Conservation (phyloP, 2,888 invertebrate genomes). For the Eupithecia centaureata region DNA sequence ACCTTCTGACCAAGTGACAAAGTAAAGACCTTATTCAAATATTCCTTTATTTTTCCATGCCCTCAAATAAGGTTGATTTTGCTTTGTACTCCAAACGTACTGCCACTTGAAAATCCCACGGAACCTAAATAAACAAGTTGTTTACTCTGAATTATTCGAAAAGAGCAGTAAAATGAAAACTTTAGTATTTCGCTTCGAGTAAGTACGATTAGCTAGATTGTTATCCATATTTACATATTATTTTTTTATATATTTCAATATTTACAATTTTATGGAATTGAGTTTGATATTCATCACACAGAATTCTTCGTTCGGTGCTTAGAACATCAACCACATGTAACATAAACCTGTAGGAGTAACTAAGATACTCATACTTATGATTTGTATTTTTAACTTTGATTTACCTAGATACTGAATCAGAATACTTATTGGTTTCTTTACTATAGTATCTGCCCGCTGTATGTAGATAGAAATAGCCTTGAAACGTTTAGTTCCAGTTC, state of each 20-base stretch:
- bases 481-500: too few species aligned
- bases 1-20: background rate
- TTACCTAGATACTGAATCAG: too few species aligned
- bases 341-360: too few species aligned
- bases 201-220: conserved; percentile 36
- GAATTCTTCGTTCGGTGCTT: background rate
- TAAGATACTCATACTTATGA: too few species aligned
- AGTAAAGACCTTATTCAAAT: background rate
- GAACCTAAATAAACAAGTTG: conserved; percentile 45
- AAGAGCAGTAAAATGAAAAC: conserved; percentile 46
- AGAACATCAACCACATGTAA: too few species aligned
- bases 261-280: conserved; percentile 17
- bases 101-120: conserved; percentile 25
- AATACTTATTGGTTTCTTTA: too few species aligned
- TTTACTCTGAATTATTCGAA: conserved; percentile 45
- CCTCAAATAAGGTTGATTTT: conserved; percentile 12
- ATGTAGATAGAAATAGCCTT: too few species aligned
- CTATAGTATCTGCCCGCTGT: too few species aligned
- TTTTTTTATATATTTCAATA: too few species aligned
- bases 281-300: background rate
- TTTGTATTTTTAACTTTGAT: too few species aligned
- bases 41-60: background rate
- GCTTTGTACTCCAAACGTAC: conserved; percentile 12
- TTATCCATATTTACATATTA: too few species aligned
- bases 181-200: conserved; percentile 39